Percentiles rank a stretch among this genome's conserved stretches.
phyloP scores from a whole-genome alignment of 2,888 invertebrate genomes.

The Drosophila helvetica region DNA sequence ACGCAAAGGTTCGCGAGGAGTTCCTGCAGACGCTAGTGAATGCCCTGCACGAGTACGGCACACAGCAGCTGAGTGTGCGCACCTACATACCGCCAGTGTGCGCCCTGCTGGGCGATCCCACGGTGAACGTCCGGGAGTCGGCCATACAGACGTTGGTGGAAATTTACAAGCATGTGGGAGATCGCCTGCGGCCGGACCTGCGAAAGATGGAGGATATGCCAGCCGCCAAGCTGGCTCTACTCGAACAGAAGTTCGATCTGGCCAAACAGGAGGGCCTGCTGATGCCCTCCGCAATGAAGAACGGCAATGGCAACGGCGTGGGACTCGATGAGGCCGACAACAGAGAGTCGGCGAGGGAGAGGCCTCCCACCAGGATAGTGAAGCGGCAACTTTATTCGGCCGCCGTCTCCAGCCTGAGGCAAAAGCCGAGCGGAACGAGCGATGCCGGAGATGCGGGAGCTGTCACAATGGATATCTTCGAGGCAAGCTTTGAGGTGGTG shows the following conservation, averaged over 20 bases:
- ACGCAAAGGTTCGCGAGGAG: slow-evolving; percentile 96
- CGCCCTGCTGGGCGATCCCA: slow-evolving; percentile 93
- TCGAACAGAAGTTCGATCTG: slow-evolving; percentile 95
- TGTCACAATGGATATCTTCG: slow-evolving; percentile 94
- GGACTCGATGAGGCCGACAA: slow-evolving; percentile 85
- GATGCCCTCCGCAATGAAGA: slow-evolving; percentile 87
- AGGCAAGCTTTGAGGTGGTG: slow-evolving; percentile 92
- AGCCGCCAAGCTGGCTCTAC: slow-evolving; percentile 87
- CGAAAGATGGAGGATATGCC: slow-evolving; percentile 91
- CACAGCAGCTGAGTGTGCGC: slow-evolving; percentile 91
- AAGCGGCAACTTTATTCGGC: slow-evolving; percentile 83
- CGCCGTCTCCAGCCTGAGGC: slow-evolving; percentile 77
- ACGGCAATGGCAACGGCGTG: slow-evolving; percentile 68
- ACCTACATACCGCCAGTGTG: slow-evolving; percentile 93
- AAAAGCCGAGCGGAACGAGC: slow-evolving; percentile 71
- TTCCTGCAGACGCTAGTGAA: slow-evolving; percentile 92
- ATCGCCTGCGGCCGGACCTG: slow-evolving; percentile 92
- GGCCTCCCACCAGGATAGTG: slow-evolving; percentile 84
- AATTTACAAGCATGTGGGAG: slow-evolving; percentile 95
- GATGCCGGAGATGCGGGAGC: slow-evolving; percentile 89
- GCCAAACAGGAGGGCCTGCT: slow-evolving; percentile 91
- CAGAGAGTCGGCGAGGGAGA: slow-evolving; percentile 71
- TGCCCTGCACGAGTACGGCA: slow-evolving; percentile 94
- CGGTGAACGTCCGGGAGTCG: slow-evolving; percentile 93
- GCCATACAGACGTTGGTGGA: slow-evolving; percentile 94